Evolutionary conservation across 2,888 invertebrate species (phyloP).

Genomic region (Hirtodrosophila histrioides): DNA sequence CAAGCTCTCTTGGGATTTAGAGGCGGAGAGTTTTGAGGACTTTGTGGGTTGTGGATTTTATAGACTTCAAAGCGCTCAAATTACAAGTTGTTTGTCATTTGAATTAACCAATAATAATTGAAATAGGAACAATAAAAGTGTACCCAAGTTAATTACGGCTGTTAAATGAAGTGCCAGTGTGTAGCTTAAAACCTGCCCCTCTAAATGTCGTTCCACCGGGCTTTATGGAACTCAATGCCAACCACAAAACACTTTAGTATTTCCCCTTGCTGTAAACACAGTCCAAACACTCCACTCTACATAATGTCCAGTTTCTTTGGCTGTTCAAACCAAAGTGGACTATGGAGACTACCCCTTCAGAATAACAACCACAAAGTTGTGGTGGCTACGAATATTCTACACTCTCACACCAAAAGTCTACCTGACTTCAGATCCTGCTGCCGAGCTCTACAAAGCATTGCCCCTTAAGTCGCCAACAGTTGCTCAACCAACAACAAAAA

Average conservation of each 20-base stretch:
- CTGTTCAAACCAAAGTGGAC: neutral
- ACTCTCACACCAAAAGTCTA: slow-evolving; percentile 5
- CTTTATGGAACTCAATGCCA: neutral
- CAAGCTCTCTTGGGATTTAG: slow-evolving; percentile 3
- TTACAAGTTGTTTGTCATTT: too few relatives aligned
- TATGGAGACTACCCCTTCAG: slow-evolving; percentile 11
- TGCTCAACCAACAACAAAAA: slow-evolving; percentile 6
- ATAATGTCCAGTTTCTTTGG: slow-evolving; percentile 10
- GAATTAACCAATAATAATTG: too few relatives aligned
- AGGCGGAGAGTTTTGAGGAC: slow-evolving; percentile 16
- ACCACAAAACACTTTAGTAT: neutral
- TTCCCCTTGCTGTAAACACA: slow-evolving; percentile 11
- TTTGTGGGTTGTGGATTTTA: neutral
- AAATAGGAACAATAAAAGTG: too few relatives aligned
- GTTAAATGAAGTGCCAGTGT: too few relatives aligned
- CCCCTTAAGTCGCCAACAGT: slow-evolving; percentile 36
- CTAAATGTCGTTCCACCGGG: neutral
- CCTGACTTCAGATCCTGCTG: slow-evolving; percentile 26
- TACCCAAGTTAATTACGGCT: neutral
- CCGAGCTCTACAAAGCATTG: slow-evolving; percentile 32
- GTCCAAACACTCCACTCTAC: slow-evolving; percentile 21
- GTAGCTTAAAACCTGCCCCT: too few relatives aligned
- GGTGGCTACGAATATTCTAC: neutral
- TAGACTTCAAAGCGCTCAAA: neutral
- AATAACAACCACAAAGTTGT: slow-evolving; percentile 1